These are phyloP conservation scores for Acrobasis repandana DNA, from an alignment of 2,888 invertebrate genomes.

Conservation along the genomic window DNA sequence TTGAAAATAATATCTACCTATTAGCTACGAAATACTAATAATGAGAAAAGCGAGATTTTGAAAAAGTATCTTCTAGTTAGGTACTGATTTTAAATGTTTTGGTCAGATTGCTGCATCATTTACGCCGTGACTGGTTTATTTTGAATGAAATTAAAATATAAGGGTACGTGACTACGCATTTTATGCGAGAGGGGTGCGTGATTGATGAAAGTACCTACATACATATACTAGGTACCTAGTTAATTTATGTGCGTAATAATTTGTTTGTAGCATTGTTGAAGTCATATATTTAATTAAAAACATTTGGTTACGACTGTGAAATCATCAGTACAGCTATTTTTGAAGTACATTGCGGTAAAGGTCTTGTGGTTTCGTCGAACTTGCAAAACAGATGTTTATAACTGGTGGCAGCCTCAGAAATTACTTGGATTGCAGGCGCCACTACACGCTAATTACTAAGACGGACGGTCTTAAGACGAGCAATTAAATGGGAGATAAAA, in stretches of 20 bases:
- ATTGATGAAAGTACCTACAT: slow-evolving; percentile 1
- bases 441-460: slow-evolving; percentile 11
- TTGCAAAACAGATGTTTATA: neutral
- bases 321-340: neutral
- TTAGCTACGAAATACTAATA: too few species aligned
- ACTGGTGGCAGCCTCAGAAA: slow-evolving; percentile 4
- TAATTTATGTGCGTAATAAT: neutral
- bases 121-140: slow-evolving; percentile 11
- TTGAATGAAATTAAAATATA: slow-evolving; percentile 13
- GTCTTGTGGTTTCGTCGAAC: neutral
- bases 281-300: too few species aligned
- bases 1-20: too few species aligned
- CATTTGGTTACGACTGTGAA: neutral
- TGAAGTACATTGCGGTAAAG: neutral
- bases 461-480: slow-evolving; percentile 7
- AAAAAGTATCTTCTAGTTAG: too few species aligned
- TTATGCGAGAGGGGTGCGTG: neutral
- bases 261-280: too few species aligned
- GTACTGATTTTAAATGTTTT: neutral
- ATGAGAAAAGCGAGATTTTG: too few species aligned
- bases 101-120: slow-evolving; percentile 14
- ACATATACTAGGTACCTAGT: neutral
- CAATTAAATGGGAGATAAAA: slow-evolving; percentile 9
- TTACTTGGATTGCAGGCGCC: slow-evolving; percentile 6
- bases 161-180: slow-evolving; percentile 12